A percentile compares a stretch with the other conserved stretches of the same genome.
Evolutionary conservation across 2,888 invertebrate genomes (phyloP).

Genomic region (Troides oblongomaculatus): DNA sequence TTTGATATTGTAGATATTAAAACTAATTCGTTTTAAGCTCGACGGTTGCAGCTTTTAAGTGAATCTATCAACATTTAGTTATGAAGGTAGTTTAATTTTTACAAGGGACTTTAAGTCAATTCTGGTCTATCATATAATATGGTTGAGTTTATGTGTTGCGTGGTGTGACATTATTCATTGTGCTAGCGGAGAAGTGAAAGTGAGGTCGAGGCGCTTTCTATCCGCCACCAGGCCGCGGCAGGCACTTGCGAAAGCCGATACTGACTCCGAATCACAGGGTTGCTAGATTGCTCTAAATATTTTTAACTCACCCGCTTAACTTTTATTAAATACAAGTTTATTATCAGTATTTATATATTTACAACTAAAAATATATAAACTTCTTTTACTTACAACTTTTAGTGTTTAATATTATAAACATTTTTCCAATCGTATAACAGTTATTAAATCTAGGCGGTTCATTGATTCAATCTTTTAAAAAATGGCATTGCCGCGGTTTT

Average conservation of each 20-base stretch:
- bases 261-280: constrained; percentile 16
- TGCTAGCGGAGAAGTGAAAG: constrained; percentile 65
- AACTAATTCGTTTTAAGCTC: too few relatives aligned
- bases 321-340: too few relatives aligned
- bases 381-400: too few relatives aligned
- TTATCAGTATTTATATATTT: too few relatives aligned
- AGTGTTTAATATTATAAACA: too few relatives aligned
- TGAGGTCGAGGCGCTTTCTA: constrained; percentile 76
- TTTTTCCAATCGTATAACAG: not conserved
- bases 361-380: too few relatives aligned
- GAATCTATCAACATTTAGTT: too few relatives aligned
- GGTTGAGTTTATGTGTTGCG: constrained; percentile 3
- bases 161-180: constrained; percentile 41
- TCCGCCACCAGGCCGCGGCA: constrained; percentile 47
- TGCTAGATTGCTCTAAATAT: not conserved
- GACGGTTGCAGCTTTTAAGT: too few relatives aligned
- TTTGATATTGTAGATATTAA: too few relatives aligned
- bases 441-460: constrained; percentile 18
- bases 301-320: too few relatives aligned
- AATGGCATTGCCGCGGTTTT: constrained; percentile 32
- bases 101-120: too few relatives aligned
- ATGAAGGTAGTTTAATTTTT: too few relatives aligned
- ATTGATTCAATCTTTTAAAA: not conserved
- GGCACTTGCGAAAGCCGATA: constrained; percentile 64
- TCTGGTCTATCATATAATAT: not conserved